These are phyloP conservation scores for Leptatherina wallacei DNA, from an alignment of 2,797 vertebrate genomes.

Conservation along the genomic window DNA sequence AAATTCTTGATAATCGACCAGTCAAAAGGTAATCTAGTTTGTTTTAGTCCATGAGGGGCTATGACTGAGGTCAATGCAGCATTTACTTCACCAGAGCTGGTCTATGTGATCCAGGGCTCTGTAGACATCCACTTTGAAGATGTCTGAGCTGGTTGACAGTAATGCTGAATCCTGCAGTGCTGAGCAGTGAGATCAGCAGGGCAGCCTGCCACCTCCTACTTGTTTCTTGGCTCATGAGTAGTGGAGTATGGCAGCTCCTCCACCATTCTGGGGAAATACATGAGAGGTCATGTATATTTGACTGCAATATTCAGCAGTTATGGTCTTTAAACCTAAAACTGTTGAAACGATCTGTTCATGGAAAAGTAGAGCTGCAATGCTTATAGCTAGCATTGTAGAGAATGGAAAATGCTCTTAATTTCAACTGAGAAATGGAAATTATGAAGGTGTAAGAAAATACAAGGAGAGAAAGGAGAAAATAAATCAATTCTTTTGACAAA, in stretches of 20 bases:
- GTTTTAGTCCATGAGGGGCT: not conserved
- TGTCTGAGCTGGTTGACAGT: constrained; percentile 28
- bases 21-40: not conserved
- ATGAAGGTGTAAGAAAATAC: not conserved
- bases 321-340: not conserved
- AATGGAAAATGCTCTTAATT: too few relatives aligned
- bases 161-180: constrained; percentile 20
- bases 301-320: constrained; percentile 13
- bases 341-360: not conserved
- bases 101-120: constrained; percentile 31
- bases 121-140: constrained; percentile 30
- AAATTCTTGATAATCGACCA: not conserved
- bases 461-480: not conserved
- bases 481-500: not conserved
- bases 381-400: not conserved
- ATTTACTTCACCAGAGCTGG: not conserved
- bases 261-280: constrained; percentile 2
- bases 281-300: constrained; percentile 23
- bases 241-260: constrained; percentile 11
- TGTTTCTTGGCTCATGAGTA: constrained; percentile 40
- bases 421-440: not conserved
- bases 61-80: not conserved
- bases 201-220: constrained; percentile 31
- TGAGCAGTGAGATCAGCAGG: constrained; percentile 30
- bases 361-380: not conserved